phyloP scores from a whole-genome alignment of 2,797 vertebrate genomes.

The Centroberyx gerrardi region DNA sequence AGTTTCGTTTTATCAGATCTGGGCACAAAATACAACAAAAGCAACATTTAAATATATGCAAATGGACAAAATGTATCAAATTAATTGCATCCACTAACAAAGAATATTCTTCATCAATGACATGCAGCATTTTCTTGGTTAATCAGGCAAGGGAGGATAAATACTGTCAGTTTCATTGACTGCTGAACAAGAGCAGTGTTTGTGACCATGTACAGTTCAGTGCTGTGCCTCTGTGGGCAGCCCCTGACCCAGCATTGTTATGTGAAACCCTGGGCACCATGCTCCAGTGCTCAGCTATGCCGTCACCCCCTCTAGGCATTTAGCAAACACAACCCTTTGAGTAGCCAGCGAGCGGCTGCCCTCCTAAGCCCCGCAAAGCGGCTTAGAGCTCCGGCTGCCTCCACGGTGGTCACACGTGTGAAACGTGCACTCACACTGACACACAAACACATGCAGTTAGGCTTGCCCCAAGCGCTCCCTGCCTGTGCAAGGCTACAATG shows the following conservation, averaged over 20 bases:
- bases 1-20: slow-evolving; percentile 8
- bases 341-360: slow-evolving; percentile 72
- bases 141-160: slow-evolving; percentile 20
- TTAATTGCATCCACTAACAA: not conserved
- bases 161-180: slow-evolving; percentile 29
- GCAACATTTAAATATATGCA: slow-evolving; percentile 32
- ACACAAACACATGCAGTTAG: slow-evolving; percentile 64
- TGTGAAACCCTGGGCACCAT: slow-evolving; percentile 74
- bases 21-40: not conserved
- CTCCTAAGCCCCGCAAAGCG: slow-evolving; percentile 81
- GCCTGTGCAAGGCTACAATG: slow-evolving; percentile 47
- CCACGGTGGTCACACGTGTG: slow-evolving; percentile 82
- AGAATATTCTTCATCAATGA: slow-evolving; percentile 9
- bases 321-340: slow-evolving; percentile 67
- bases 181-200: slow-evolving; percentile 48
- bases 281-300: slow-evolving; percentile 75
- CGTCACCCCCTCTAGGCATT: slow-evolving; percentile 73
- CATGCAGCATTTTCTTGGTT: slow-evolving; percentile 21
- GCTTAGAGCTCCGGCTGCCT: slow-evolving; percentile 77
- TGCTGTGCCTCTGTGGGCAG: slow-evolving; percentile 49
- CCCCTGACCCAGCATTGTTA: slow-evolving; percentile 74
- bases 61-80: slow-evolving; percentile 15
- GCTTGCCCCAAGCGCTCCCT: not conserved
- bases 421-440: slow-evolving; percentile 74
- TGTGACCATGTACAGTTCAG: slow-evolving; percentile 61